phyloP scores from a whole-genome alignment of 37 sponge, comb jelly and placozoan species.

The Theonella swinhoei region DNA sequence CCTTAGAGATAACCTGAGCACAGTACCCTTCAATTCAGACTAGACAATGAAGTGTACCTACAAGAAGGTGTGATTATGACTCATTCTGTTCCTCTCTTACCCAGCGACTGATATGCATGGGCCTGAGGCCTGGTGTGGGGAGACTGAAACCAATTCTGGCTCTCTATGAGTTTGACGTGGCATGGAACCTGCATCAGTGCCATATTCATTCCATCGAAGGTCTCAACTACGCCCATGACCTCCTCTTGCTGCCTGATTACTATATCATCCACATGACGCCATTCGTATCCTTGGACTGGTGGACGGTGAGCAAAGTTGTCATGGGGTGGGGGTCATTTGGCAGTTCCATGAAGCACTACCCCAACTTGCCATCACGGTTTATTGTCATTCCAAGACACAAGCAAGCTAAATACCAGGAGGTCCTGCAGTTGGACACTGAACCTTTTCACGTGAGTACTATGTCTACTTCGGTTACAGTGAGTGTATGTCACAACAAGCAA shows the following conservation, averaged over 20 bases:
- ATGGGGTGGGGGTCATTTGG: conserved; percentile 63
- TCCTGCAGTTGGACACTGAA: conserved; percentile 71
- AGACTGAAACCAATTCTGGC: conserved; percentile 55
- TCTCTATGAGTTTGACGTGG: conserved; percentile 81
- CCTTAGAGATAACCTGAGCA: background rate
- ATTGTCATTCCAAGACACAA: conserved; percentile 79
- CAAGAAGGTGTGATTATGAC: background rate
- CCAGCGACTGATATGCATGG: conserved; percentile 75
- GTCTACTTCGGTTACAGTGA: background rate
- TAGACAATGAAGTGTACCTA: too few species aligned
- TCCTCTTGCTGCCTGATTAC: conserved; percentile 82
- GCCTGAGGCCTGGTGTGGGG: conserved; percentile 55
- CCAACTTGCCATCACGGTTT: conserved; percentile 77
- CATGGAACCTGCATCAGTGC: conserved; percentile 56
- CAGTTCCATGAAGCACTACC: conserved; percentile 41
- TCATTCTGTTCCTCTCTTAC: too few species aligned
- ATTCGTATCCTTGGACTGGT: conserved; percentile 51
- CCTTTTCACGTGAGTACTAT: conserved; percentile 76
- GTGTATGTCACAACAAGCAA: background rate
- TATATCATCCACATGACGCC: conserved; percentile 93
- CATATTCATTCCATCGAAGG: conserved; percentile 75
- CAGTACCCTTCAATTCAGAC: background rate
- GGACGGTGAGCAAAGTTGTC: conserved; percentile 16
- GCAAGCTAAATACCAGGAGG: conserved; percentile 42
- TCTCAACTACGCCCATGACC: conserved; percentile 90